Evolutionary conservation across 2,888 invertebrate genomes (phyloP), one percentile per base, ranked within the genome.

Genomic region (Drosophila tanythrix): DNA sequence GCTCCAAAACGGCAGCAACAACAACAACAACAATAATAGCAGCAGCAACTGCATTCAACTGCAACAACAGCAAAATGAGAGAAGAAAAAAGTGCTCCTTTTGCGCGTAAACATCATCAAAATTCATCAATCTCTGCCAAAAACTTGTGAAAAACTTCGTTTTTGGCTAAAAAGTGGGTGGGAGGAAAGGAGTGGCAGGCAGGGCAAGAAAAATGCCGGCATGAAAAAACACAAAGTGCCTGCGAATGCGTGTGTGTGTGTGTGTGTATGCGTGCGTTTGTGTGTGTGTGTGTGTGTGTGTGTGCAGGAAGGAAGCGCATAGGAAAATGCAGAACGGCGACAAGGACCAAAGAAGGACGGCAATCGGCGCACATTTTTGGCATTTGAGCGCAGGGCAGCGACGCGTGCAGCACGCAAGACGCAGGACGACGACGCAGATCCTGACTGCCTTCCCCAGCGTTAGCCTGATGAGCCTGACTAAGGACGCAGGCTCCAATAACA

Each of bases 61-160:
- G 48, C 57, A 46, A 53, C 57, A 52, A 27, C 21, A 27, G 13
- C 1, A 40, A 18, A 11, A 35, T 21, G 4, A n/a, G 66, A 60
- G 61, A 40, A n/a, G 29, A 27, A 61, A 83, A 78, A 84, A 84
- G 74, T 79, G 70, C 72, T 82, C 59, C 87, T 81, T 82, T 76
- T 89, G 86, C 85, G 89, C 88, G 89, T 89, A 88, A 89, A 88
- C 91, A 92, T 92, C 91, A 91, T 91, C 88, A 90, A 90, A 90
- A 91, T 92, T 91, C 91, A 91, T 91, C 91, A 91, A 91, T 91
- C 91, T 91, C 91, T 92, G 91, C 91, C 91, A 92, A 91, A 92
- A 91, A 91, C 88, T 92, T 92, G 85, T 82, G 82, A 72, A 89
- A 89, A 86, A 81, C 83, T 86, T 88, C 53, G 61, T 56, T 68